phyloP scores from a whole-genome alignment of 1,140 invertebrate species.

The Idris sp. region DNA sequence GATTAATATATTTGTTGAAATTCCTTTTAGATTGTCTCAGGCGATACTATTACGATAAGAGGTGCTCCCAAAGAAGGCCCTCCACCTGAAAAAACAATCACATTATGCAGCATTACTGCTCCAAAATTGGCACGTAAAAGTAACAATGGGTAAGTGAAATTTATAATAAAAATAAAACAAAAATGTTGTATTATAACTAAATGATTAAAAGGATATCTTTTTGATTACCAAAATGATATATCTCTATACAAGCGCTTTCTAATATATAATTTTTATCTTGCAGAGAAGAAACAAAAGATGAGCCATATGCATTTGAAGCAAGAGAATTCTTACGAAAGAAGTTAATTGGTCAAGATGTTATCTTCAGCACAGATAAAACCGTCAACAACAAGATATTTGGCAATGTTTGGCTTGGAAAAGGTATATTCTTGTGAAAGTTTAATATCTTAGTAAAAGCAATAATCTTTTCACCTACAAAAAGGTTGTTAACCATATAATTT shows the following conservation, averaged over 20 bases:
- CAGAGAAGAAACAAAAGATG: conserved; percentile 85
- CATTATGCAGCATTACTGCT: conserved; percentile 92
- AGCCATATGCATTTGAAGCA: conserved; percentile 97
- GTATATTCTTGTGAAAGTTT: too few relatives aligned
- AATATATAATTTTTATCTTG: conserved; percentile 3
- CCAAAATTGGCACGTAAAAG: conserved; percentile 90
- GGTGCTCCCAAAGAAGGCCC: conserved; percentile 82
- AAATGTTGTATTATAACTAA: too few relatives aligned
- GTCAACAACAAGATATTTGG: conserved; percentile 92
- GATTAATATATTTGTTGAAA: neutral
- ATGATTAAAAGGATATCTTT: too few relatives aligned
- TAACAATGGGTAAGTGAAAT: conserved; percentile 65
- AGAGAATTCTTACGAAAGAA: conserved; percentile 96
- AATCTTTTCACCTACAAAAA: too few relatives aligned
- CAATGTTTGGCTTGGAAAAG: conserved; percentile 90
- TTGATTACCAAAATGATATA: too few relatives aligned
- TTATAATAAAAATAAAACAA: too few relatives aligned
- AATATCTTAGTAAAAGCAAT: too few relatives aligned
- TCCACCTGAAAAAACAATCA: conserved; percentile 93
- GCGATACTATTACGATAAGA: conserved; percentile 74
- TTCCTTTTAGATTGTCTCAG: conserved; percentile 69
- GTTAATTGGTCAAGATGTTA: conserved; percentile 92
- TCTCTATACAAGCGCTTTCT: too few relatives aligned
- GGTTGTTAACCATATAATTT: too few relatives aligned
- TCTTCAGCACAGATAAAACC: conserved; percentile 86